Evolutionary conservation across 2,888 invertebrate genomes (phyloP).

Genomic region (Eugnorisma glareosa): DNA sequence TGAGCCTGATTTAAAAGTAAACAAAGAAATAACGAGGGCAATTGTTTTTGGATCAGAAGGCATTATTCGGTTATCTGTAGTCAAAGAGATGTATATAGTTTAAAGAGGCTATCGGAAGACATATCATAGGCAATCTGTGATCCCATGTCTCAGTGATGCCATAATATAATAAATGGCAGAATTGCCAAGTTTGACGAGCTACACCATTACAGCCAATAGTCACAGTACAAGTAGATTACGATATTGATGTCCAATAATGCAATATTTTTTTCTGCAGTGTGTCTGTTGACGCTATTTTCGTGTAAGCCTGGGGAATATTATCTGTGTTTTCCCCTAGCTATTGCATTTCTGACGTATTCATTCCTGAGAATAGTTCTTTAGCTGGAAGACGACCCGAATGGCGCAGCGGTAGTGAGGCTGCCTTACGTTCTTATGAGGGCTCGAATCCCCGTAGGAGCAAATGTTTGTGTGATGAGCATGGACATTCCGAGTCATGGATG

Average conservation of each 20-base stretch:
- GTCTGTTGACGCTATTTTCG: too few species aligned
- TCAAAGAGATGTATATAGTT: not conserved
- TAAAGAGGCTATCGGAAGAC: not conserved
- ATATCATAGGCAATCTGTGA: not conserved
- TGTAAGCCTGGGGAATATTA: not conserved
- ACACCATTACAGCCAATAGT: not conserved
- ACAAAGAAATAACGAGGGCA: conserved; percentile 20
- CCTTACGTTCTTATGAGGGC: too few species aligned
- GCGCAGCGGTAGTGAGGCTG: too few species aligned
- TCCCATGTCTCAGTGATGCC: not conserved
- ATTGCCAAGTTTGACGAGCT: not conserved
- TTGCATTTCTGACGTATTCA: not conserved
- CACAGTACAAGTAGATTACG: too few species aligned
- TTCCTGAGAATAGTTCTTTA: not conserved
- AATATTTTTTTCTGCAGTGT: too few species aligned
- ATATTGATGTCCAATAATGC: too few species aligned
- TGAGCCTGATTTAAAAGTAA: conserved; percentile 4
- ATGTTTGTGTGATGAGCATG: too few species aligned
- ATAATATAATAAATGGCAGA: not conserved
- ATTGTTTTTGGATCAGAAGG: conserved; percentile 4
- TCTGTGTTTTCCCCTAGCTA: not conserved
- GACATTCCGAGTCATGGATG: too few species aligned
- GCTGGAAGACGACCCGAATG: too few species aligned
- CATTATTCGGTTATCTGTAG: not conserved
- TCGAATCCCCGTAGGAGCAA: too few species aligned